Conservation (phyloP, 1,140 invertebrate species). For the Hylaeus volcanicus region DNA sequence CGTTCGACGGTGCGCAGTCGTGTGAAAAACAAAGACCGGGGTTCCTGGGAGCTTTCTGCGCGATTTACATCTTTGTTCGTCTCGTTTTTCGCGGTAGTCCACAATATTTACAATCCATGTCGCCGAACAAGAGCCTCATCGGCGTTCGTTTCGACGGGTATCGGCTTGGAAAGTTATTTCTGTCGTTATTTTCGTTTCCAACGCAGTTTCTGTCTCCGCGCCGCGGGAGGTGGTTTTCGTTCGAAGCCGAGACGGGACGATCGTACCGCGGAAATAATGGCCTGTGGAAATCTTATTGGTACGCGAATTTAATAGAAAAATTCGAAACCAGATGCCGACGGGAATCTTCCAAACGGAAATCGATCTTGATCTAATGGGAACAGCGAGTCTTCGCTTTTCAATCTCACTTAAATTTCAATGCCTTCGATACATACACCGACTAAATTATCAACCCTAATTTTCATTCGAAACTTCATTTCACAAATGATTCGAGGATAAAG, state of each 20-base stretch:
- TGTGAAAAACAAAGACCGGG: neutral
- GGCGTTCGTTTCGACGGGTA: neutral
- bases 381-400: too few relatives aligned
- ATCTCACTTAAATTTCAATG: too few relatives aligned
- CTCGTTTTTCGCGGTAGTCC: neutral
- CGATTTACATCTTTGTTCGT: neutral
- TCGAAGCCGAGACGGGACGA: neutral
- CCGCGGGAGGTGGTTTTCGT: neutral
- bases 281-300: neutral
- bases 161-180: conserved; percentile 18
- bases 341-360: too few relatives aligned
- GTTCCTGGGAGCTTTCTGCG: neutral
- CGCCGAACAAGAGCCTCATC: neutral
- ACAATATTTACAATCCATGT: neutral
- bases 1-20: neutral
- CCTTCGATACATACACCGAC: too few relatives aligned
- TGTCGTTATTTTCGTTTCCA: neutral
- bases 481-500: too few relatives aligned
- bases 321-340: too few relatives aligned
- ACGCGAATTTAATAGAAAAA: too few relatives aligned
- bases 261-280: neutral
- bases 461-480: too few relatives aligned
- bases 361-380: too few relatives aligned
- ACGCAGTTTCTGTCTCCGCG: neutral
- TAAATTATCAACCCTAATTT: too few relatives aligned